phyloP scores from a whole-genome alignment of 1,140 invertebrate genomes.

The Thaumetopoea pityocampa region DNA sequence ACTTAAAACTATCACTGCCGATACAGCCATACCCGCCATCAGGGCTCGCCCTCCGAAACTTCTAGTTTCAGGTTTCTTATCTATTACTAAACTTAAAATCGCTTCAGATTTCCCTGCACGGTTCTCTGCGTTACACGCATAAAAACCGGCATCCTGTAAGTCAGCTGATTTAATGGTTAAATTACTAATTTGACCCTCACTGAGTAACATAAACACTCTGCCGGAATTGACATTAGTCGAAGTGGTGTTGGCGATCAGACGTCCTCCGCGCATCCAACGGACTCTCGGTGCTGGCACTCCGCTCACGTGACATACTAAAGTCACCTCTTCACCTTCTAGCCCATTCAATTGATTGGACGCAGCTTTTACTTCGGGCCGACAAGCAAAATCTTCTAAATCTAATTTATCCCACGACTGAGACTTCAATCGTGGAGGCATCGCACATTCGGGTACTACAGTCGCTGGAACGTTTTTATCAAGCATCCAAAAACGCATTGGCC shows the following conservation, averaged over 20 bases:
- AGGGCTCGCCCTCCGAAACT: slow-evolving; percentile 79
- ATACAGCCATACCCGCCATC: slow-evolving; percentile 75
- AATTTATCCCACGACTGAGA: slow-evolving; percentile 84
- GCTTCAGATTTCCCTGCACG: slow-evolving; percentile 84
- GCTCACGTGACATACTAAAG: slow-evolving; percentile 82
- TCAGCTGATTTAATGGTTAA: slow-evolving; percentile 84
- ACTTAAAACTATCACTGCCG: slow-evolving; percentile 65
- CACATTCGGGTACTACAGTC: slow-evolving; percentile 79
- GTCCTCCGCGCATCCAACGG: slow-evolving; percentile 78
- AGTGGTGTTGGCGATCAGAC: slow-evolving; percentile 58
- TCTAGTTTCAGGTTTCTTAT: slow-evolving; percentile 77
- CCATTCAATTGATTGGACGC: slow-evolving; percentile 76
- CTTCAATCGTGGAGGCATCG: slow-evolving; percentile 77
- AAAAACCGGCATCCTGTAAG: slow-evolving; percentile 82
- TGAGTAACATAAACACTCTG: slow-evolving; percentile 61
- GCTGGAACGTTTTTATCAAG: slow-evolving; percentile 84
- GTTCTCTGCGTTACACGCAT: slow-evolving; percentile 86
- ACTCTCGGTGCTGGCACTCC: slow-evolving; percentile 81
- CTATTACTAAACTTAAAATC: slow-evolving; percentile 82
- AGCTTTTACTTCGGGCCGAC: slow-evolving; percentile 80
- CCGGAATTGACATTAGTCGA: slow-evolving; percentile 72
- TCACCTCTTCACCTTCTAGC: slow-evolving; percentile 84
- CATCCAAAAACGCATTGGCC: slow-evolving; percentile 87
- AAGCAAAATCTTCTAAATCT: slow-evolving; percentile 87
- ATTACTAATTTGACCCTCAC: slow-evolving; percentile 77